Base-by-base conservation (phyloP, 2,888 invertebrate species). In the Dryadula phaetusa region DNA sequence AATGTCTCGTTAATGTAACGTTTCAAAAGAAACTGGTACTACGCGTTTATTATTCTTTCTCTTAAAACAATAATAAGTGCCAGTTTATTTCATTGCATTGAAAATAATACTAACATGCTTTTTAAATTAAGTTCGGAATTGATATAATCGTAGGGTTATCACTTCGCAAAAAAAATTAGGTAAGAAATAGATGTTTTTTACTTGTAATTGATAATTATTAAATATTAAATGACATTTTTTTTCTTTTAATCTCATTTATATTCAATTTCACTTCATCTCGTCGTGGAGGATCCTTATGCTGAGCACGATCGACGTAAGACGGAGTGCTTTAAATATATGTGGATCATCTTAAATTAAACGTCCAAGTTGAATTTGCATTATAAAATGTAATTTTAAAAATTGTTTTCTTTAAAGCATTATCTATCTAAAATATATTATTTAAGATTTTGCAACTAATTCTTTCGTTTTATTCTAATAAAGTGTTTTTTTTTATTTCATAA, bases 61-160 rank as follows among this genome's bases (percentile, higher is more conserved):
- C 67, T 71, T 61, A 71, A 71, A 71, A 71, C 64, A 69, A 67
- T 71, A 67, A 60, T 60, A 25, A 74, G 73, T 71, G 70, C 70
- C 65, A 72, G 72, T 62, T 70, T 69, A 67, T 75, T 72, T 71
- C 67, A 73, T 76, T 75, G 70, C 70, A 66, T 67, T 69, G 73
- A 73, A 68, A 76, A 76, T 69, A 73, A 77, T 77, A 76, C 79
- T 72, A 76, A 80, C 76, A 76, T 79, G 73, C 76, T 81, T 85
- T 82, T 85, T 80, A 82, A 87, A 88, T 84, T 81, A 83, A 81
- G 78, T 77, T 76, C 75, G 72, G 74, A 79, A 82, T 82, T 78
- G 80, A 79, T 78, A 79, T 78, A 80, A 71, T 70, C 20, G 54
- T 64, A 75, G 76, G 76, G 76, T 60, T 72, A 60, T 28, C 71